Conservation (phyloP, 2,797 vertebrate species). For the Neopelma chrysocephalum region DNA sequence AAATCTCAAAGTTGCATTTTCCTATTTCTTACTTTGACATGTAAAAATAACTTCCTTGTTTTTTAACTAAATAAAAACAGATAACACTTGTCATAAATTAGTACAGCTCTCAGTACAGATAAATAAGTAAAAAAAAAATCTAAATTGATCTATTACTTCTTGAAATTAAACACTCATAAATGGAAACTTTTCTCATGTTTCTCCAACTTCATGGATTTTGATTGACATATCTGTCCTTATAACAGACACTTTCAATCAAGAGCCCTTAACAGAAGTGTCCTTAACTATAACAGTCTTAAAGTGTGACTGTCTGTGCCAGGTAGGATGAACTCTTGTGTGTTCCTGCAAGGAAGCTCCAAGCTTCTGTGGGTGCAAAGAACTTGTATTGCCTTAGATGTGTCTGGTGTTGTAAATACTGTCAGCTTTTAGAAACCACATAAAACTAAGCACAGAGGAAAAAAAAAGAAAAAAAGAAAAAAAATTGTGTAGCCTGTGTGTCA, state of each 20-base stretch:
- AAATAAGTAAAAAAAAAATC: neutral
- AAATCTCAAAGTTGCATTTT: neutral
- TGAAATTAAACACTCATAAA: slow-evolving; percentile 4
- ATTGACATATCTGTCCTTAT: neutral
- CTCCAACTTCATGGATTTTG: slow-evolving; percentile 1
- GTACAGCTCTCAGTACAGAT: neutral
- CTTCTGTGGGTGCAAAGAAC: neutral
- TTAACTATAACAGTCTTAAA: neutral
- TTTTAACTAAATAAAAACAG: neutral
- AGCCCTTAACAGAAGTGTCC: slow-evolving; percentile 24
- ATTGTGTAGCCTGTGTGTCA: neutral
- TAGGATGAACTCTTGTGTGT: neutral
- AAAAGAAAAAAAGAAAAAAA: too few species aligned
- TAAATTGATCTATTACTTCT: neutral
- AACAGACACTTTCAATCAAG: slow-evolving; percentile 32
- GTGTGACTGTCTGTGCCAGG: neutral
- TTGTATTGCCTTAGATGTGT: accelerated
- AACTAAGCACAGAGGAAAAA: neutral
- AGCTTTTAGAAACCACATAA: neutral
- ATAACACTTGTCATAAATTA: neutral
- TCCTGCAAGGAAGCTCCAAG: neutral
- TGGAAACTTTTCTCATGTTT: neutral
- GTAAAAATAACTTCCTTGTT: neutral
- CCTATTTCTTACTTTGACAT: neutral
- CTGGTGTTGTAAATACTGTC: neutral